These are phyloP conservation scores for western clawed frog (Xenopus tropicalis) DNA, from an alignment of 2,113 vertebrate species.

Conservation along the genomic window DNA sequence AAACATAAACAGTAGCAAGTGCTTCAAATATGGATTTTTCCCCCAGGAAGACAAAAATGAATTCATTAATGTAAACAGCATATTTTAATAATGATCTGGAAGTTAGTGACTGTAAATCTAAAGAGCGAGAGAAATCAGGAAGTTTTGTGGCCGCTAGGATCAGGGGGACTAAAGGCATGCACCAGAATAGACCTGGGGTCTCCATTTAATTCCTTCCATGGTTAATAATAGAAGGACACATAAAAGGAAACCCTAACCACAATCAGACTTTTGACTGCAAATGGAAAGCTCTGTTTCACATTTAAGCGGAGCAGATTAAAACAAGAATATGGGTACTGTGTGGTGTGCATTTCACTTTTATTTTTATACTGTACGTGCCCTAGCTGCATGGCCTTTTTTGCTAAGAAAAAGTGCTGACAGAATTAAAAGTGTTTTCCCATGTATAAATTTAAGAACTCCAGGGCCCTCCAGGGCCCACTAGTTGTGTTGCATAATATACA, in stretches of 20 bases:
- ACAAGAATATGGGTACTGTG: background rate
- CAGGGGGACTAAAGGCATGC: background rate
- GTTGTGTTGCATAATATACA: too few species aligned
- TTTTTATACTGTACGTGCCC: background rate
- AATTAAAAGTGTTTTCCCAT: too few species aligned
- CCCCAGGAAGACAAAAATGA: slow-evolving; percentile 26
- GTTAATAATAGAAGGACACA: slow-evolving; percentile 8
- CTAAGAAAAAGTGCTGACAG: too few species aligned
- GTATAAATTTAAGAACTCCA: too few species aligned
- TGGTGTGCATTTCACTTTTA: background rate
- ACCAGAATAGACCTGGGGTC: slow-evolving; percentile 3
- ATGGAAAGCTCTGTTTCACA: slow-evolving; percentile 9
- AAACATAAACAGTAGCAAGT: slow-evolving; percentile 45
- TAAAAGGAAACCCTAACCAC: slow-evolving; percentile 7
- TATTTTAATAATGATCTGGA: slow-evolving; percentile 39
- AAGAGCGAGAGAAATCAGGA: background rate
- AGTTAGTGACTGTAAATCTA: background rate
- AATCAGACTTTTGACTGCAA: background rate
- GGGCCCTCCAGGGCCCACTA: too few species aligned
- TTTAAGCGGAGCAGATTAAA: background rate
- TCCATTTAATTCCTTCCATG: slow-evolving; percentile 15
- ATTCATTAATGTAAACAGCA: slow-evolving; percentile 36
- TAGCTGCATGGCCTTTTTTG: too few species aligned
- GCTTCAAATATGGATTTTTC: slow-evolving; percentile 39
- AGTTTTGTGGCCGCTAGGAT: slow-evolving; percentile 1